phyloP scores from a whole-genome alignment of 2,797 vertebrate species.

The Thunnus albacares region DNA sequence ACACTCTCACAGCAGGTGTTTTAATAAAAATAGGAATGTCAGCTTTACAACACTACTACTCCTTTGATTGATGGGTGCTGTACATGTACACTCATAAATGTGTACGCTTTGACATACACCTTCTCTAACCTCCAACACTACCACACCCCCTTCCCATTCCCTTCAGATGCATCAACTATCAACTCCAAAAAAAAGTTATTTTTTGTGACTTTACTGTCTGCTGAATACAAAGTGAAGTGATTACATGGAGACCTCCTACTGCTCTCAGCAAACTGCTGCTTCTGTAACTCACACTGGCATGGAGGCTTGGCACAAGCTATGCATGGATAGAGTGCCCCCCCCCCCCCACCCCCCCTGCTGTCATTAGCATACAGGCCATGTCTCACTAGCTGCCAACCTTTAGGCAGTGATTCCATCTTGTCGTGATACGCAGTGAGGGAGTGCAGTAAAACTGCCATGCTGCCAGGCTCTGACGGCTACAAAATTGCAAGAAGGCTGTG shows the following conservation, averaged over 20 bases:
- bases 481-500: conserved; percentile 74
- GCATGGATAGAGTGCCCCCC: conserved; percentile 41
- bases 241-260: conserved; percentile 73
- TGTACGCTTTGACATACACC: conserved; percentile 14
- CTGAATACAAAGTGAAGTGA: conserved; percentile 78
- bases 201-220: conserved; percentile 67
- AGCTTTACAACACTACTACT: conserved; percentile 4
- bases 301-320: conserved; percentile 59
- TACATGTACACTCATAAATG: conserved; percentile 31
- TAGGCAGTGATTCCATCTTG: conserved; percentile 82
- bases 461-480: conserved; percentile 76
- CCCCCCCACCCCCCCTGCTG: conserved; percentile 31
- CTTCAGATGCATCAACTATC: conserved; percentile 46
- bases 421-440: conserved; percentile 69
- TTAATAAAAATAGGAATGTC: conserved; percentile 41
- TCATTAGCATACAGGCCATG: conserved; percentile 82
- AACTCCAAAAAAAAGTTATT: conserved; percentile 51
- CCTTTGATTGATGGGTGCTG: conserved; percentile 40
- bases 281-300: conserved; percentile 67
- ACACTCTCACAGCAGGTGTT: conserved; percentile 32
- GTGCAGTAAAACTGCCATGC: conserved; percentile 77
- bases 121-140: conserved; percentile 22
- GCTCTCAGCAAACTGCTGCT: conserved; percentile 67
- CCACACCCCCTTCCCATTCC: conserved; percentile 22
- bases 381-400: conserved; percentile 78